Base-by-base conservation (phyloP, 2,797 vertebrate species). In the Rhynchotus rufescens region DNA sequence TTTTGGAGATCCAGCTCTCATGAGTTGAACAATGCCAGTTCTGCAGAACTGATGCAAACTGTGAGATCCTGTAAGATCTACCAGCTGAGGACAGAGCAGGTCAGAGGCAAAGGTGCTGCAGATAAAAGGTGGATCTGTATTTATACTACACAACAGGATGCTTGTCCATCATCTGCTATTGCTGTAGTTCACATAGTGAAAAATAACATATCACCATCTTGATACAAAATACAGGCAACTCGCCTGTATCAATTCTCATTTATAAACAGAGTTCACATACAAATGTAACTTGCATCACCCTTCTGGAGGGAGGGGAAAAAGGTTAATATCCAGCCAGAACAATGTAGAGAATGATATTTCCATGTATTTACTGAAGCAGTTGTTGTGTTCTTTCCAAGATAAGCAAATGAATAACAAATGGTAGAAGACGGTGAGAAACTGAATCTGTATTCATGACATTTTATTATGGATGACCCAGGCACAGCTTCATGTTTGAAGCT, bases 201-300 rank as follows among this genome's bases (percentile, higher is more conserved):
- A 57, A 47, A 36, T 36, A 25, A 74, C 78, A 56, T 7, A 9
- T 66, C 85, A 56, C 32, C 21, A 65, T 30, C 52, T 56, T 4
- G 34, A 45, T 49, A 51, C 14, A 66, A 56, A 81, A 66, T 3
- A 0, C n/a, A n/a, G n/a, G 34, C 49, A 45, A 36, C 1, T 1
- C 12, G 73, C 22, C 40, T 74, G 16, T 26, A 34, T 60, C 52
- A 34, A 19, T 64, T 89, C 20, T 56, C 69, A 7, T 40, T 68
- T 76, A 19, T 34, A 74, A 69, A 74, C 14, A 7, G 65, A 56
- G 22, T 67, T 51, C 54, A 38, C 20, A n/a, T 5, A 4, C 17
- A 32, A 38, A 34, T 7, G 30, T n/a, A 80, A 38, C 34, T 76
- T 1, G 0, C 32, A 22, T 11, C 7, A 1, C 21, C 60, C 34